A percentile compares a stretch with the other conserved stretches of the same genome.
Conservation (phyloP, 2,888 invertebrate genomes). For the Isoperla grammatica region DNA sequence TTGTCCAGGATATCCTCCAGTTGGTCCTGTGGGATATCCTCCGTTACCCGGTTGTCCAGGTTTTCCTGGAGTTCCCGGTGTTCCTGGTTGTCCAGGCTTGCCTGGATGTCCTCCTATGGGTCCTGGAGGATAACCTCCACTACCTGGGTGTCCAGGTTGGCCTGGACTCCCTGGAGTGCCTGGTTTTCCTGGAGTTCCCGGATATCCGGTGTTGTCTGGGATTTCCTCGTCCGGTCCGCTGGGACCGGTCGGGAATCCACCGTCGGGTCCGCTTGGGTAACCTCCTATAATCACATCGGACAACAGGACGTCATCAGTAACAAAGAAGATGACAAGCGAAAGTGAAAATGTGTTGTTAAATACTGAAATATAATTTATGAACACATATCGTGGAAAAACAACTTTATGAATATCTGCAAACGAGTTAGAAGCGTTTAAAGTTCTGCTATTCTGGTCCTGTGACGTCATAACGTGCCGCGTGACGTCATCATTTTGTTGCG, state of each 20-base stretch:
- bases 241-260: background rate
- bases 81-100: slow-evolving; percentile 34
- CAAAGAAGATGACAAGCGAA: too few relatives aligned
- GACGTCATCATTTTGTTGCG: too few relatives aligned
- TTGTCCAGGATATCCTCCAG: slow-evolving; percentile 37
- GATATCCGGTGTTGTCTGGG: slow-evolving; percentile 34
- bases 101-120: slow-evolving; percentile 37
- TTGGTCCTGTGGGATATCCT: slow-evolving; percentile 21
- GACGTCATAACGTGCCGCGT: too few relatives aligned
- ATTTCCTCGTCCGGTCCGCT: slow-evolving; percentile 23
- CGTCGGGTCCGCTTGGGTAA: too few relatives aligned
- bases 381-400: too few relatives aligned
- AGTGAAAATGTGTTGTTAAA: too few relatives aligned
- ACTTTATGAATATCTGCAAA: too few relatives aligned
- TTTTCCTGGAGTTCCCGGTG: slow-evolving; percentile 31
- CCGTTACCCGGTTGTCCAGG: slow-evolving; percentile 20
- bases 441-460: too few relatives aligned
- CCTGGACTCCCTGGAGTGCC: slow-evolving; percentile 32
- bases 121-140: background rate
- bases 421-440: too few relatives aligned
- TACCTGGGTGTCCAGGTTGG: slow-evolving; percentile 26
- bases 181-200: slow-evolving; percentile 29
- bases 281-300: too few relatives aligned
- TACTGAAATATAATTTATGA: too few relatives aligned
- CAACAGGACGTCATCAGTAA: too few relatives aligned